Evolutionary conservation across 2,113 vertebrate species (phyloP).

Genomic region (Lagopus muta): DNA sequence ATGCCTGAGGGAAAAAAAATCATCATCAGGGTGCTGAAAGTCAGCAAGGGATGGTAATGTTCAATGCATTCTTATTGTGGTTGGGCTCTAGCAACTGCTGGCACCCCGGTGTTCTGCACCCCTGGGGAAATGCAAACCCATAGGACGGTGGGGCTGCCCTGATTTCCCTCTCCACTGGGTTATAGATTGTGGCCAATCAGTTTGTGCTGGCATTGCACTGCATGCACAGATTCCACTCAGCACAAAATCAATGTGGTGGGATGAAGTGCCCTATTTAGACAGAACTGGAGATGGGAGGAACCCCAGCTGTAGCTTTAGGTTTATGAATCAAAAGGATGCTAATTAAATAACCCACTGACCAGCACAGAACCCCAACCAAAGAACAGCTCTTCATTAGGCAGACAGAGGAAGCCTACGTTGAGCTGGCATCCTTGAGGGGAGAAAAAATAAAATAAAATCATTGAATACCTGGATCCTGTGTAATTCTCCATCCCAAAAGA

Average conservation of each 20-base stretch:
- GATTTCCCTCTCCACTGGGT: slow-evolving; percentile 71
- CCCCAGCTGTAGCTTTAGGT: not conserved
- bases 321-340: slow-evolving; percentile 13
- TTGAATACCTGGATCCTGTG: not conserved
- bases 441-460: not conserved
- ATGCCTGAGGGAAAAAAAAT: not conserved
- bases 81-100: not conserved
- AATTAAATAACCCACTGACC: not conserved
- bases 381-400: not conserved
- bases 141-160: slow-evolving; percentile 8
- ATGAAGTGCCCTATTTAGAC: slow-evolving; percentile 42
- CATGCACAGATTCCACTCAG: slow-evolving; percentile 29
- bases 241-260: slow-evolving; percentile 66
- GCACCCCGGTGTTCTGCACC: not conserved
- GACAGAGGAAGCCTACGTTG: not conserved
- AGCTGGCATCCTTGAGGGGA: not conserved
- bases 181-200: slow-evolving; percentile 62
- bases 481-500: not conserved
- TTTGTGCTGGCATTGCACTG: slow-evolving; percentile 49
- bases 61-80: not conserved
- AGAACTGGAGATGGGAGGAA: not conserved
- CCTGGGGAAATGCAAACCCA: slow-evolving; percentile 7
- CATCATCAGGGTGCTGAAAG: slow-evolving; percentile 6
- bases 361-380: not conserved
- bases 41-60: not conserved